These are phyloP conservation scores for Trypoxylus dichotomus DNA, from an alignment of 1,140 invertebrate genomes.

Conservation along the genomic window DNA sequence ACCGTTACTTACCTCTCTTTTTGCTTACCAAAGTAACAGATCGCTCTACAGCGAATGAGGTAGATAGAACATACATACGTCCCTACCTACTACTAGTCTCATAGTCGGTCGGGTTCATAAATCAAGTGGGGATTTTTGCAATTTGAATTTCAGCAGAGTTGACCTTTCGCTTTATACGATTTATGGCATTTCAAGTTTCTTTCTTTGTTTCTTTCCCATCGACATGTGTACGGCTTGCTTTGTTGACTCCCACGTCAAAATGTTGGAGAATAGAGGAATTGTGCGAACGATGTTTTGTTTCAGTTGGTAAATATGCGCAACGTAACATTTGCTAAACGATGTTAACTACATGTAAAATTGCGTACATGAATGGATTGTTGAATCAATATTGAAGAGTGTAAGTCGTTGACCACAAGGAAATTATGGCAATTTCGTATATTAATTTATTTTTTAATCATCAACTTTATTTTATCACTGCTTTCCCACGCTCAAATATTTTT, in stretches of 20 bases:
- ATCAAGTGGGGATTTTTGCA: constrained; percentile 17
- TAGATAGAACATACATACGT: not conserved
- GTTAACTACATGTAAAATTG: no score
- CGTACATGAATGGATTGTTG: no score
- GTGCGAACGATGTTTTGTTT: not conserved
- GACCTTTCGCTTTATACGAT: constrained; percentile 13
- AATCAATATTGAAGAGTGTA: no score
- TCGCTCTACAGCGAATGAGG: not conserved
- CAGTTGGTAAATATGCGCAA: not conserved
- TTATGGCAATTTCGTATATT: no score
- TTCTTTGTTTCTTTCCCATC: not conserved
- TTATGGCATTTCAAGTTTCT: not conserved
- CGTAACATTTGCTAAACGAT: no score
- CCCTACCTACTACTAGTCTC: not conserved
- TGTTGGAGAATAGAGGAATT: not conserved
- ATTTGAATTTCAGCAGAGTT: constrained; percentile 11
- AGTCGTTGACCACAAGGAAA: no score
- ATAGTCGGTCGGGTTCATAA: not conserved
- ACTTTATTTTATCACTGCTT: no score
- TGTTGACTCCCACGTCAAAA: not conserved
- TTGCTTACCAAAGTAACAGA: not conserved
- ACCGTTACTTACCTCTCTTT: not conserved
- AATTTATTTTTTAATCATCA: no score
- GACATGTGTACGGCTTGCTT: not conserved
- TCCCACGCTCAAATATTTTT: no score